Evolutionary conservation across 2,888 invertebrate species (phyloP), one percentile per base, ranked within the genome.

Genomic region (Caenorhabditis sulstoni): DNA sequence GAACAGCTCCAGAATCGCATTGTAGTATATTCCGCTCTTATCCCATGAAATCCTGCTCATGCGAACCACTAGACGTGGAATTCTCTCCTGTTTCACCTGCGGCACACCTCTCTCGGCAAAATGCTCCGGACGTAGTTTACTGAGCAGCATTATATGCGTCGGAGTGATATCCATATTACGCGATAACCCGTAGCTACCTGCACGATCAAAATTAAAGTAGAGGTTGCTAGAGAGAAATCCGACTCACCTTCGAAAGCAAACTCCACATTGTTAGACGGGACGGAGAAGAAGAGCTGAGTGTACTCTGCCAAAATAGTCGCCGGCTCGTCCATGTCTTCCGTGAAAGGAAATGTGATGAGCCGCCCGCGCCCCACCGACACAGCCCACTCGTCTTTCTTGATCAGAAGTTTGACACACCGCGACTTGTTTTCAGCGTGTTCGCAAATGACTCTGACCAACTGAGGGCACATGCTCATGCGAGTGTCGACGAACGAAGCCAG

Each of bases 211-310:
- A n/a, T n/a, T n/a, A n/a, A n/a, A n/a, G n/a, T n/a, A n/a, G n/a
- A n/a, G n/a, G n/a, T n/a, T n/a, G n/a, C n/a, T n/a, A n/a, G n/a
- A n/a, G 29, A 8, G 9, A 3, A 18, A 18, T 14, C 11, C 5
- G 1, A 1, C 3, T 55, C 3, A 71, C 71, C 71, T 57, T 71
- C 71, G 29, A 71, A 71, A 2, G 57, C 37, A 29, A 20, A 71
- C 11, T 71, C 62, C 4, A 71, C 57, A 29, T 71, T 53, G 57
- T 64, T 62, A n/a, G 18, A n/a, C 1, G 22, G 23, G 20, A 23
- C 23, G 0, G 20, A 16, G 14, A 62, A 70, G 3, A 70, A 37
- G 1, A 70, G 1, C 22, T 47, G 16, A 8, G 70, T 70, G 47
- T 55, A 70, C 14, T 70, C 70, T 0, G 70, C 70, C 2, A 70